phyloP scores from a whole-genome alignment of 2,113 vertebrate species.

The Clarias batrachus region DNA sequence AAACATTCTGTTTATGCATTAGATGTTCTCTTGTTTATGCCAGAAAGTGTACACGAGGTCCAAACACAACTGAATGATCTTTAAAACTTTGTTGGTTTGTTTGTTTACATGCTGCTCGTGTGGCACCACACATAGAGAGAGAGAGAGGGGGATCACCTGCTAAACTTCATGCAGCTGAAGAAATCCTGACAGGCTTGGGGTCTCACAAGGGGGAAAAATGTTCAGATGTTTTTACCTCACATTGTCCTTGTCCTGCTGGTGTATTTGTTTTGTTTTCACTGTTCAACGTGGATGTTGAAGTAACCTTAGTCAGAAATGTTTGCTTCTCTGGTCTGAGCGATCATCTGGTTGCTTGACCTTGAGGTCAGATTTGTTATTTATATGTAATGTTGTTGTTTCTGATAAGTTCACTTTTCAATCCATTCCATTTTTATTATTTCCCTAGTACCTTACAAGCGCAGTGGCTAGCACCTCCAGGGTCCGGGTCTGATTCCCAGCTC shows the following conservation, averaged over 20 bases:
- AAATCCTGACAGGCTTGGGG: not conserved
- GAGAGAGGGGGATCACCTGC: not conserved
- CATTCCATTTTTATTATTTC: not conserved
- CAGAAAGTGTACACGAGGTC: not conserved
- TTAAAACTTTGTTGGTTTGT: not conserved
- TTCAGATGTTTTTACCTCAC: no score
- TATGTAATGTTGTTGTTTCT: not conserved
- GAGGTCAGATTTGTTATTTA: not conserved
- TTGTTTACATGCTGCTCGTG: conserved; percentile 19
- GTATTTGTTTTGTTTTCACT: not conserved
- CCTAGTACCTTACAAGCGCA: not conserved
- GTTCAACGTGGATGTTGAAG: not conserved
- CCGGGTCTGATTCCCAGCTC: no score
- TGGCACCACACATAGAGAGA: not conserved
- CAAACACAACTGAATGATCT: not conserved
- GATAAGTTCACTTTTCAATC: not conserved
- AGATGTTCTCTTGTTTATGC: not conserved
- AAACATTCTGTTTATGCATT: no score
- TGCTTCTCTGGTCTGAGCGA: not conserved
- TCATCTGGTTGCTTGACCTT: not conserved
- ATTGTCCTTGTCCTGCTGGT: not conserved
- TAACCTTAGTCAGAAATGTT: not conserved
- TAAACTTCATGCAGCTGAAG: not conserved
- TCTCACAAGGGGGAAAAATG: not conserved
- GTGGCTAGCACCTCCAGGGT: no score